Evolutionary conservation across 2,888 invertebrate genomes (phyloP).

Genomic region (Caenorhabditis doughertyi): DNA sequence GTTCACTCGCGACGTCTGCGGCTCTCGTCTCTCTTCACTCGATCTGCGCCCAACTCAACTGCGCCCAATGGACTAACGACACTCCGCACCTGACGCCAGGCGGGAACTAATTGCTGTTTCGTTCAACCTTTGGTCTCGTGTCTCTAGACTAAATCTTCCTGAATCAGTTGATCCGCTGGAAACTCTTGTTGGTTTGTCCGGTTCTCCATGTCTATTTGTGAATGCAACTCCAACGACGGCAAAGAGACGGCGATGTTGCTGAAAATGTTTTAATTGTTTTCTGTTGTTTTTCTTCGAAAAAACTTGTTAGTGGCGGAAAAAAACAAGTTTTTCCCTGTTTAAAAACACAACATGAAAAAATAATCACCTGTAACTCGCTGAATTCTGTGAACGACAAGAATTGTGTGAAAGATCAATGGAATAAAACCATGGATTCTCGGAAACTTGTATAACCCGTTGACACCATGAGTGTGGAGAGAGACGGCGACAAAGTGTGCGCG

Average conservation of each 20-base stretch:
- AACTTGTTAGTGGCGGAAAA: too few relatives aligned
- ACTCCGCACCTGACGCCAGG: too few relatives aligned
- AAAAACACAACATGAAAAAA: neutral
- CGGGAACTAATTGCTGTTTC: too few relatives aligned
- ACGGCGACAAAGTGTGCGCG: neutral
- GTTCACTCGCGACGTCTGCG: too few relatives aligned
- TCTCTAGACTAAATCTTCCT: too few relatives aligned
- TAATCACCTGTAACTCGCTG: slow-evolving; percentile 77
- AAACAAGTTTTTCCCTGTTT: too few relatives aligned
- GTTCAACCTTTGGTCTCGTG: too few relatives aligned
- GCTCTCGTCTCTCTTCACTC: too few relatives aligned
- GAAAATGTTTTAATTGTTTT: slow-evolving; percentile 12
- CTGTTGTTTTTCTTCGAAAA: neutral
- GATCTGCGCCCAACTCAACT: too few relatives aligned
- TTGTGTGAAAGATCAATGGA: slow-evolving; percentile 77
- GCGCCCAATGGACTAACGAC: too few relatives aligned
- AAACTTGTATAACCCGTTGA: slow-evolving; percentile 74
- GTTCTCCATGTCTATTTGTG: slow-evolving; percentile 46
- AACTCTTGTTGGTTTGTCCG: slow-evolving; percentile 29
- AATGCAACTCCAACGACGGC: slow-evolving; percentile 79
- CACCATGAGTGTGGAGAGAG: slow-evolving; percentile 18
- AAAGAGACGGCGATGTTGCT: slow-evolving; percentile 79
- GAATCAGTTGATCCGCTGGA: slow-evolving; percentile 53
- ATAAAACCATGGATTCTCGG: slow-evolving; percentile 76
- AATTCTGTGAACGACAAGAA: slow-evolving; percentile 72